Percentiles rank a stretch among this genome's conserved stretches.
phyloP scores from a whole-genome alignment of 2,888 invertebrate genomes.

The Philhelius pedissequus region DNA sequence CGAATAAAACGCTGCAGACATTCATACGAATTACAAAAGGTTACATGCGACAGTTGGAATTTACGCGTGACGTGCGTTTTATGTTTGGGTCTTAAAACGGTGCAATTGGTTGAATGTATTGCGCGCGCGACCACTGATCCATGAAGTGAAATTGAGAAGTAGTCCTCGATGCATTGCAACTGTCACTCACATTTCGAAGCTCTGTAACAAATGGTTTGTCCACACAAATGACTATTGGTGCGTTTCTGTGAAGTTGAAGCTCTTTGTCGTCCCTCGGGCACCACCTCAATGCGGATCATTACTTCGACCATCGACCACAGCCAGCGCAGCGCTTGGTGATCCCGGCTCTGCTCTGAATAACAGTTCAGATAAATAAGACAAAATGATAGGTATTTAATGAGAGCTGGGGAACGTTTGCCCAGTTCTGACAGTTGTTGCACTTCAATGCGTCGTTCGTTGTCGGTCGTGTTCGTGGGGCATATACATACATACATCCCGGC shows the following conservation, averaged over 20 bases:
- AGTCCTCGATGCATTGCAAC: slow-evolving; percentile 6
- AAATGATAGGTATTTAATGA: slow-evolving; percentile 61
- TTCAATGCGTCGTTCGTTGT: slow-evolving; percentile 39
- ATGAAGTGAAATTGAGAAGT: slow-evolving; percentile 46
- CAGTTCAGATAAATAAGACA: slow-evolving; percentile 55
- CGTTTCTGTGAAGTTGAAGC: neutral
- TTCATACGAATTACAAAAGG: slow-evolving; percentile 15
- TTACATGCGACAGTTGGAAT: slow-evolving; percentile 36
- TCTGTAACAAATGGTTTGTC: slow-evolving; percentile 43
- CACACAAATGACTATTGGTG: slow-evolving; percentile 45
- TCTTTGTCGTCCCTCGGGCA: slow-evolving; percentile 6
- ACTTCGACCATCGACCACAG: slow-evolving; percentile 46
- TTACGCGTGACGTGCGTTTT: slow-evolving; percentile 17
- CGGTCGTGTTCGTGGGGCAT: neutral
- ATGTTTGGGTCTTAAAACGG: neutral
- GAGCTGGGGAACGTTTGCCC: slow-evolving; percentile 36
- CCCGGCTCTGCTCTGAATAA: slow-evolving; percentile 40
- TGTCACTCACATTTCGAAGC: slow-evolving; percentile 30
- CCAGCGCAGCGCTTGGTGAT: neutral
- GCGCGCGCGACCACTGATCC: neutral
- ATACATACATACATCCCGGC: neutral
- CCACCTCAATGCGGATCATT: slow-evolving; percentile 46
- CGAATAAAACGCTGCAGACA: slow-evolving; percentile 39
- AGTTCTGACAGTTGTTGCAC: slow-evolving; percentile 59
- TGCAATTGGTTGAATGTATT: neutral